A percentile compares a stretch with the other conserved stretches of the same genome.
Evolutionary conservation across 2,797 vertebrate genomes (phyloP).

Genomic region (Pseudomugil tenellus): DNA sequence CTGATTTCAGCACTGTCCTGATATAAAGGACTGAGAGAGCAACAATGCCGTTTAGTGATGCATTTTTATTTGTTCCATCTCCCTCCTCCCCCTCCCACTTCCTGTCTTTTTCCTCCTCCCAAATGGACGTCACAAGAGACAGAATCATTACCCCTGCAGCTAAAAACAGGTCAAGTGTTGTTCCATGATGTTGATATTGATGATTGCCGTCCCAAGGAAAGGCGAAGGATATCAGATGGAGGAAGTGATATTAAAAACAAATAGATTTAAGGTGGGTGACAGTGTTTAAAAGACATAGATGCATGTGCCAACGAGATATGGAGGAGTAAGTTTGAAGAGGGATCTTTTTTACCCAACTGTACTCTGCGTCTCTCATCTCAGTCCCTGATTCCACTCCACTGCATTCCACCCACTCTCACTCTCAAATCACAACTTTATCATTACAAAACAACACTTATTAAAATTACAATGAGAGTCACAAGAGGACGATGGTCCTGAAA

Average conservation of each 20-base stretch:
- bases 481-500: constrained; percentile 42
- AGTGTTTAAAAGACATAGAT: constrained; percentile 49
- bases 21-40: neutral
- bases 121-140: constrained; percentile 38
- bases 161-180: constrained; percentile 68
- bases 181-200: constrained; percentile 65
- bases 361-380: constrained; percentile 22
- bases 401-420: constrained; percentile 26
- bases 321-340: constrained; percentile 32
- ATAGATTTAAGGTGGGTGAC: constrained; percentile 27
- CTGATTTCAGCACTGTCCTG: neutral
- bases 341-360: constrained; percentile 21
- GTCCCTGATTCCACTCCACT: constrained; percentile 31
- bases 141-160: constrained; percentile 32
- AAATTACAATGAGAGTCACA: constrained; percentile 45
- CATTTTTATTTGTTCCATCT: constrained; percentile 23
- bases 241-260: constrained; percentile 15
- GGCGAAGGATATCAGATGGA: constrained; percentile 11
- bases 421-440: constrained; percentile 28
- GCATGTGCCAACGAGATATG: constrained; percentile 26
- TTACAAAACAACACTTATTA: constrained; percentile 40
- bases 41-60: neutral
- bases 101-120: constrained; percentile 31
- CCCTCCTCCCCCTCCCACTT: constrained; percentile 5
- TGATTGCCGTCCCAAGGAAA: constrained; percentile 45